phyloP scores from a whole-genome alignment of 2,888 invertebrate species.

The Drosophila hamatofila region DNA sequence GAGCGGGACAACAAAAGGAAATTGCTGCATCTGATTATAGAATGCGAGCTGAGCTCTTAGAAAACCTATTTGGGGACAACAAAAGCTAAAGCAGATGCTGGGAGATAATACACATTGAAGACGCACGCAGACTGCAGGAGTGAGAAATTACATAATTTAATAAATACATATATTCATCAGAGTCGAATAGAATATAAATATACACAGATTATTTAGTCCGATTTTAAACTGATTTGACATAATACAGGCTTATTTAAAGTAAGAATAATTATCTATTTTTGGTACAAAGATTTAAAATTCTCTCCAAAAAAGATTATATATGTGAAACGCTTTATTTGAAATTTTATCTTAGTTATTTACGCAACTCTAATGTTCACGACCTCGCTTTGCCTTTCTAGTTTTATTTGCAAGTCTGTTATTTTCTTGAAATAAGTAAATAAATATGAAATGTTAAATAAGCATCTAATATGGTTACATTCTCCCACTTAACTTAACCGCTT shows the following conservation, averaged over 20 bases:
- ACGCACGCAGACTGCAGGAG: neutral
- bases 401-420: neutral
- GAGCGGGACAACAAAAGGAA: neutral
- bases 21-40: constrained; percentile 25
- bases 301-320: too few relatives aligned
- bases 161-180: neutral
- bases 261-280: too few relatives aligned
- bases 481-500: constrained; percentile 20
- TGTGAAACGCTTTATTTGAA: too few relatives aligned
- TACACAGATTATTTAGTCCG: neutral
- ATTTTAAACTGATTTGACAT: neutral
- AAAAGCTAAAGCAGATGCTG: constrained; percentile 2
- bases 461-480: too few relatives aligned
- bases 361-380: too few relatives aligned
- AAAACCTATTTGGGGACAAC: constrained; percentile 9
- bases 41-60: constrained; percentile 19
- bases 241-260: neutral
- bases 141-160: neutral
- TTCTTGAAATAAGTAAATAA: neutral
- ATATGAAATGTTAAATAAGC: neutral
- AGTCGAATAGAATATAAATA: neutral
- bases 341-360: too few relatives aligned
- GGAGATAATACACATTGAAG: constrained; percentile 11
- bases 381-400: too few relatives aligned
- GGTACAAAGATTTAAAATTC: too few relatives aligned